Evolutionary conservation across 2,888 invertebrate species (phyloP).

Genomic region (Endotricha flammealis): DNA sequence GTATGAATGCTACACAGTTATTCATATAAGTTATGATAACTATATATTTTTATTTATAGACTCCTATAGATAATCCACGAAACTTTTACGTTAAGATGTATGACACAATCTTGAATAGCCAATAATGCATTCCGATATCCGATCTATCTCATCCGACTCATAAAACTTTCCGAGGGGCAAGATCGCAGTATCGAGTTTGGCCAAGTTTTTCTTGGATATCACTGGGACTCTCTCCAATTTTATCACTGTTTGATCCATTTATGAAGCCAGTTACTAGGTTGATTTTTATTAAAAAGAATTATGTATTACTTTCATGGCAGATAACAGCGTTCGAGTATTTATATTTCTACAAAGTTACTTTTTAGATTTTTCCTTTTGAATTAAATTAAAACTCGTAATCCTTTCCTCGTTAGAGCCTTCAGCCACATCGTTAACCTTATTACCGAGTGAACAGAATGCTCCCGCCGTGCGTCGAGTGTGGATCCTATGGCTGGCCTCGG

Average conservation of each 20-base stretch:
- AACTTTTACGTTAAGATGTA: constrained; percentile 23
- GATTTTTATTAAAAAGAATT: constrained; percentile 2
- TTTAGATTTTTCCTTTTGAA: constrained; percentile 29
- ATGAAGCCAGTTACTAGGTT: constrained; percentile 1
- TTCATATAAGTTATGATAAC: too few species aligned
- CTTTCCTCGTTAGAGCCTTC: constrained; percentile 53
- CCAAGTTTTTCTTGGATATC: constrained; percentile 42
- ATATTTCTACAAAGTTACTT: constrained; percentile 14
- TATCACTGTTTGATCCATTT: constrained; percentile 21
- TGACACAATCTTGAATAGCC: constrained; percentile 58
- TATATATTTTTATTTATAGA: too few species aligned
- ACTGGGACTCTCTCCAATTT: constrained; percentile 22
- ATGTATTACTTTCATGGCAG: background rate
- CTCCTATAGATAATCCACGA: too few species aligned
- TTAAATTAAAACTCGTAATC: constrained; percentile 48
- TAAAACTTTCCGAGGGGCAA: constrained; percentile 57
- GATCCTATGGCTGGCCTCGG: constrained; percentile 16
- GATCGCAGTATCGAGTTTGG: constrained; percentile 45
- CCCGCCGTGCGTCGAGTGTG: constrained; percentile 12
- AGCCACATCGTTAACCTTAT: constrained; percentile 64
- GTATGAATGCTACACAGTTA: too few species aligned
- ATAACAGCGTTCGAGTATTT: constrained; percentile 2
- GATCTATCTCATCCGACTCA: constrained; percentile 62
- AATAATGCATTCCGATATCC: constrained; percentile 62
- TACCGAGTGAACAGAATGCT: constrained; percentile 45